Base-by-base conservation (phyloP, 2,888 invertebrate species). In the Agrochola litura region DNA sequence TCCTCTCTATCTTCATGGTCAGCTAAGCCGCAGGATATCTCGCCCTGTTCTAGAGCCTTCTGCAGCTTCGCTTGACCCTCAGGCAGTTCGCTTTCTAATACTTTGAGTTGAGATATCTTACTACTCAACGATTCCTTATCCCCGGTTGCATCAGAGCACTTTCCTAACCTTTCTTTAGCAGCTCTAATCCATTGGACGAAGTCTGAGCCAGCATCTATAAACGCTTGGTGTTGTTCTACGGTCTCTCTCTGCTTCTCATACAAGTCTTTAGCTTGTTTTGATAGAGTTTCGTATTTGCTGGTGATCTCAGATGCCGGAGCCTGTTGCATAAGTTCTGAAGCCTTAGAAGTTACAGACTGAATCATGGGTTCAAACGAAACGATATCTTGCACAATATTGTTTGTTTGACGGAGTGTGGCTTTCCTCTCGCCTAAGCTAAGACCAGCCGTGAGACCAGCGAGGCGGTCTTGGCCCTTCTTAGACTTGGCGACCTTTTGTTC, bases 281-380 rank as follows among this genome's bases (percentile, higher is more conserved):
- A 98, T 41, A 99, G 96, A 41, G 97, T 98, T 94, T 99, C 98
- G 92, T 99, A 99, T 95, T 99, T 99, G 78, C 97, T 98, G 2
- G 99, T 98, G 77, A 99, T 99, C 95, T 99, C 99, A 43, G 98
- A 98, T 19, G 99, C 99, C 4, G 99, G 99, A 74, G 98, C 98
- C 81, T 98, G 98, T 95, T 99, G 98, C 95, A 98, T 98, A 88
- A 99, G 97, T 95, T 99, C 99, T 89, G 98, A 99, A 83, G 99
- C 99, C 96, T 99, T 99, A 73, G 98, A 98, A 75, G 99, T 98
- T 61, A 99, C 99, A 64, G 99, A 99, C 94, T 99, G 99, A 90
- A 99, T 99, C 98, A 99, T 99, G 71, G 99, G 99, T 94, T 99
- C 99, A 95, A 99, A 99, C 73, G 99, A 99, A 86, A 99, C 99